Evolutionary conservation across 1,140 invertebrate genomes (phyloP).

Genomic region (Drosophila arizonae): DNA sequence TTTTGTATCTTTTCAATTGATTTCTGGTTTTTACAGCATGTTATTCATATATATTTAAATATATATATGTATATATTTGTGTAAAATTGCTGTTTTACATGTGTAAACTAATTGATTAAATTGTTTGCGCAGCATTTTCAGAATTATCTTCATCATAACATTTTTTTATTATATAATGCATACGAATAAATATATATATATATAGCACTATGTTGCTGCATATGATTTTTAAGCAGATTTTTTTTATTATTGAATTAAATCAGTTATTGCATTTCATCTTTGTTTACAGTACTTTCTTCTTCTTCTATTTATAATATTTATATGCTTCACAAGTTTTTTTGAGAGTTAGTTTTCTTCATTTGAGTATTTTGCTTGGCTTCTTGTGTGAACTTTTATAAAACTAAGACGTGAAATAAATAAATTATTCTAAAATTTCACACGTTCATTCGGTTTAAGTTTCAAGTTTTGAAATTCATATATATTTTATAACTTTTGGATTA

Average conservation of each 20-base stretch:
- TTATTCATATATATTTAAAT: constrained; percentile 19
- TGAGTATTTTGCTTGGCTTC: constrained; percentile 66
- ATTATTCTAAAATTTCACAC: constrained; percentile 65
- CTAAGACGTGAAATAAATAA: constrained; percentile 67
- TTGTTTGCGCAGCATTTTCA: constrained; percentile 44
- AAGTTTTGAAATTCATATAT: constrained; percentile 36
- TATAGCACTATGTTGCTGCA: constrained; percentile 76
- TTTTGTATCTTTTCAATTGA: constrained; percentile 42
- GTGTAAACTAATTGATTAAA: constrained; percentile 40
- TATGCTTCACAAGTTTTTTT: constrained; percentile 56
- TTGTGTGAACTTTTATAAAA: constrained; percentile 59
- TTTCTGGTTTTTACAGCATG: constrained; percentile 30
- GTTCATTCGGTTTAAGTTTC: constrained; percentile 59
- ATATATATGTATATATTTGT: constrained; percentile 6
- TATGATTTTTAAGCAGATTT: constrained; percentile 69
- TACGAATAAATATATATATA: constrained; percentile 69
- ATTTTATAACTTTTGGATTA: constrained; percentile 18
- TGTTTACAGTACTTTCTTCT: constrained; percentile 41
- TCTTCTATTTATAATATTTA: constrained; percentile 54
- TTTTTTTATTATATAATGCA: constrained; percentile 64
- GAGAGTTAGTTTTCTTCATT: constrained; percentile 41
- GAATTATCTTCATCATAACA: constrained; percentile 37
- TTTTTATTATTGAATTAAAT: constrained; percentile 51
- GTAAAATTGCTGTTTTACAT: constrained; percentile 13
- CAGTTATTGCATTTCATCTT: constrained; percentile 69